Evolutionary conservation across 2,888 invertebrate genomes (phyloP), one percentile per base, ranked within the genome.

Genomic region (Cantharis rustica): DNA sequence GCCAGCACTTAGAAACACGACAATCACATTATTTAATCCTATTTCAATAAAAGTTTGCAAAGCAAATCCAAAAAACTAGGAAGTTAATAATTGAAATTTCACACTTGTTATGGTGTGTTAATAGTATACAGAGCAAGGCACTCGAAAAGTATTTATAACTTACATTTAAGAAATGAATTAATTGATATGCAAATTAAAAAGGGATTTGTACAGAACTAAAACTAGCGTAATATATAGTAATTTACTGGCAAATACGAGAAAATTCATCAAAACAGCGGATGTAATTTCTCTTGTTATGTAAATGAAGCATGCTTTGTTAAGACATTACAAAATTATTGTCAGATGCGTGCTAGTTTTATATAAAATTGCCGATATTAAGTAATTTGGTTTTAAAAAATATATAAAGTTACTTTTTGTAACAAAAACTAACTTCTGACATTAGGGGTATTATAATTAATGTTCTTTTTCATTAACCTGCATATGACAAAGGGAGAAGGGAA

Each of bases 201-300:
- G 62, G 69, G 71, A 73, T 73, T 71, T 71, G 68, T 31, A 70
- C 71, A 27, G 64, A 73, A 71, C 71, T 68, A 68, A 71, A 76
- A 70, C 68, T 68, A 69, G 62, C 62, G 70, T 76, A 73, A 70
- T 76, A 68, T 69, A 69, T 73, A 73, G 72, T 76, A 76, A 76
- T 70, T 76, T 66, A 71, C 73, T 64, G 68, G 73, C 64, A 72
- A 73, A 71, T 76, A 73, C 73, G 73, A 76, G 76, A 76, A 73
- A 71, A 73, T 76, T 76, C 73, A 71, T 76, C 71, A 76, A 76
- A 73, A 76, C 66, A 73, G 69, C 70, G 73, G 76, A 71, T 69
- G 66, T 73, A 73, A 71, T 71, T 73, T 72, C 76, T 76, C 66
- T 72, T 73, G 76, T 76, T 76, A 73, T 73, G 72, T 64, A 76